A percentile compares a stretch with the other conserved stretches of the same genome.
Conservation (phyloP, 2,888 invertebrate genomes). For the Acleris sparsana region DNA sequence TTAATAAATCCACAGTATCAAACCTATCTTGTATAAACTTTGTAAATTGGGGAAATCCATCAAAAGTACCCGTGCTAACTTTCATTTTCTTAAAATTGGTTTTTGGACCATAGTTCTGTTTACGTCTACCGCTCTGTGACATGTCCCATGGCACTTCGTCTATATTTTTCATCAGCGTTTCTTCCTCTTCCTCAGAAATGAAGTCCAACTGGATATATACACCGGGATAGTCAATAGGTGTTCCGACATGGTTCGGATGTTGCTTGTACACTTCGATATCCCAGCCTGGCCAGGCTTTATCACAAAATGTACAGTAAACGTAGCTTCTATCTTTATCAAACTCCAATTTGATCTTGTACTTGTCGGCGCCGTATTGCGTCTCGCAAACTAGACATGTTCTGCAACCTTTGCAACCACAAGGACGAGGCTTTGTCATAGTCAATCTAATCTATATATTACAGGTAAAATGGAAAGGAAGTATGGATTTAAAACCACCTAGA, state of each 20-base stretch:
- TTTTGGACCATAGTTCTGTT: constrained; percentile 99
- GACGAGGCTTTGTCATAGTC: constrained; percentile 85
- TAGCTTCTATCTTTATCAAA: constrained; percentile 84
- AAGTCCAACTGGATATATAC: constrained; percentile 89
- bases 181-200: constrained; percentile 88
- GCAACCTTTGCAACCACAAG: constrained; percentile 97
- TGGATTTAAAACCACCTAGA: too few species aligned
- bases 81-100: constrained; percentile 98
- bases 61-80: constrained; percentile 89
- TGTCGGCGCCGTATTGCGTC: constrained; percentile 79
- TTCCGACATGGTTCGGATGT: constrained; percentile 87
- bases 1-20: constrained; percentile 81
- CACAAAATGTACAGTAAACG: constrained; percentile 90
- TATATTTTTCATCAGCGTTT: constrained; percentile 85
- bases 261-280: constrained; percentile 81
- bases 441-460: constrained; percentile 25
- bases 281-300: constrained; percentile 90
- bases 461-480: constrained; percentile 9
- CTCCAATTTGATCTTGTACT: constrained; percentile 59
- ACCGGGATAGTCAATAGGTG: constrained; percentile 86
- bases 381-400: constrained; percentile 95
- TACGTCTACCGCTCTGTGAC: constrained; percentile 97
- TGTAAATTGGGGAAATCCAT: constrained; percentile 93
- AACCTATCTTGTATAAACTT: constrained; percentile 92
- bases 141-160: constrained; percentile 93